A percentile compares a stretch with the other conserved stretches of the same genome.
Evolutionary conservation across 2,113 vertebrate species (phyloP).

Genomic region (Vimba vimba): DNA sequence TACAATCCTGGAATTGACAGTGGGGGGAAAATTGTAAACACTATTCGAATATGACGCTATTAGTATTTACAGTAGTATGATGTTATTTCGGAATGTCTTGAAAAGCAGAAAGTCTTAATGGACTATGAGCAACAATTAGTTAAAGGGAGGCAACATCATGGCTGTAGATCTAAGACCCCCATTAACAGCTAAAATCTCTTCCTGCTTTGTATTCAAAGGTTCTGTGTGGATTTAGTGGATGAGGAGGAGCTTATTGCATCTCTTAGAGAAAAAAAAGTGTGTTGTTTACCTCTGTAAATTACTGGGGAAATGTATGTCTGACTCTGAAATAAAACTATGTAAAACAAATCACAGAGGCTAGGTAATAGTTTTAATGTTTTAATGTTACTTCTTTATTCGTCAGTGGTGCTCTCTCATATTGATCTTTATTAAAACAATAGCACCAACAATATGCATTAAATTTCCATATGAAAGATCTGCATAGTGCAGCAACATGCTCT

Average conservation of each 20-base stretch:
- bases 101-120: not conserved
- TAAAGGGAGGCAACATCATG: slow-evolving; percentile 6
- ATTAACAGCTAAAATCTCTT: not conserved
- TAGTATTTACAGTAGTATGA: not conserved
- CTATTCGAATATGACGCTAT: not conserved
- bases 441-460: not conserved
- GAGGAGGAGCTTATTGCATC: not conserved
- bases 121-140: not conserved
- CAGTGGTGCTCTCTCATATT: not conserved
- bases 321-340: not conserved
- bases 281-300: not conserved
- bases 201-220: not conserved
- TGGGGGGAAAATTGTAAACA: too few relatives aligned
- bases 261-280: not conserved
- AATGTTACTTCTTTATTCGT: not conserved
- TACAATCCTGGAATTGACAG: not conserved
- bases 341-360: not conserved
- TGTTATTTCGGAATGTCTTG: not conserved
- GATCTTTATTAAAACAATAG: not conserved
- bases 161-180: slow-evolving; percentile 1
- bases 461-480: slow-evolving; percentile 21
- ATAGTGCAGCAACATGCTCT: not conserved
- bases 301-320: not conserved
- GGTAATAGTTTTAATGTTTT: not conserved
- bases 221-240: not conserved